These are phyloP conservation scores for Hypothenemus hampei DNA, from an alignment of 1,140 invertebrate species.

Conservation along the genomic window DNA sequence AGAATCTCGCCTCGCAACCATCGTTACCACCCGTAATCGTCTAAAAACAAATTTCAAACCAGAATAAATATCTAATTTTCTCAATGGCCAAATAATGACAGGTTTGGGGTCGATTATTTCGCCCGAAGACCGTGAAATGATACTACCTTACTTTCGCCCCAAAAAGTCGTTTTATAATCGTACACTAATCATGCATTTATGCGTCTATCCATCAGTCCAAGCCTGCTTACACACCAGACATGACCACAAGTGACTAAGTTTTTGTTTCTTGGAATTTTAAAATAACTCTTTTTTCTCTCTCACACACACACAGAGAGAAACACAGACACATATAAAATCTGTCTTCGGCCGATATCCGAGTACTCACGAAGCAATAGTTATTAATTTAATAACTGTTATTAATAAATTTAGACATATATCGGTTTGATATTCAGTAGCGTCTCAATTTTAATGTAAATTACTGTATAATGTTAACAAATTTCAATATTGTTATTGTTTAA, in stretches of 20 bases:
- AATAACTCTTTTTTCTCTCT: neutral
- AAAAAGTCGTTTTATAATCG: conserved; percentile 3
- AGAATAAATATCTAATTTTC: conserved; percentile 10
- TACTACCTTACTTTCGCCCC: conserved; percentile 6
- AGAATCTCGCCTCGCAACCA: too few relatives aligned
- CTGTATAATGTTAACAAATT: neutral
- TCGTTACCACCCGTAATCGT: too few relatives aligned
- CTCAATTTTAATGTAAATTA: neutral
- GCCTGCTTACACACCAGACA: neutral
- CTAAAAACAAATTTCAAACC: conserved; percentile 5
- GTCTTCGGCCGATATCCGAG: neutral
- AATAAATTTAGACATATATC: neutral
- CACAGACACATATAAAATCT: neutral
- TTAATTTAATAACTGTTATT: conserved; percentile 5
- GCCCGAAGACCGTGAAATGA: conserved; percentile 8
- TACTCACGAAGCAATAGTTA: neutral
- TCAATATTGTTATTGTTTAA: neutral
- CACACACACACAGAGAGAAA: neutral
- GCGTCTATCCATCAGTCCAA: neutral
- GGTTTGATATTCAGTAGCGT: neutral
- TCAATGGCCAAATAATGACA: conserved; percentile 8
- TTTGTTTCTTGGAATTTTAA: neutral
- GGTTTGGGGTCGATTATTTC: conserved; percentile 5
- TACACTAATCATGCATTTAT: conserved; percentile 5
- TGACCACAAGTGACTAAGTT: neutral